Evolutionary conservation across 2,113 vertebrate genomes (phyloP), one percentile per base, ranked within the genome.

Genomic region (Dipodomys spectabilis): DNA sequence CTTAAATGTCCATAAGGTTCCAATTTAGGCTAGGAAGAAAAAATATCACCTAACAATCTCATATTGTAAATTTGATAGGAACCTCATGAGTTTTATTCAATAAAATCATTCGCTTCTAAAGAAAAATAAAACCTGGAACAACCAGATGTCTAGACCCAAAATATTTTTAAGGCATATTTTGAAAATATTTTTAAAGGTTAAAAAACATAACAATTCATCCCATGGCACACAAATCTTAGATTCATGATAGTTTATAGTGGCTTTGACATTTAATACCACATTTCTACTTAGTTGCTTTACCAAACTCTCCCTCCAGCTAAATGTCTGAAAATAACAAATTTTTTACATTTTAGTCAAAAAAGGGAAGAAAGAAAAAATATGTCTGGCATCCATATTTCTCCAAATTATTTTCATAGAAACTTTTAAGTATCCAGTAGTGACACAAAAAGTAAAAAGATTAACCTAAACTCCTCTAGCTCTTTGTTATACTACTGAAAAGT

Each of bases 1-100:
- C 81, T 96, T 97, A 96, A 97, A 83, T 93, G 75, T 88, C 90
- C 97, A 97, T 97, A 97, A 96, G 95, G 95, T 97, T 98, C 82
- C 92, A 98, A 97, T 97, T 98, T 97, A 90, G 64, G 0, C 0
- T 92, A 89, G 13, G 28, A 94, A 93, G 9, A 30, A 68, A 71
- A 20, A 93, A 44, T 65, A 96, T 86, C 72, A 96, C 44, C 32
- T 57, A 95, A 49, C 85, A 93, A 93, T 91, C 78, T 79, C 80
- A 92, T 78, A 82, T 82, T 75, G 32, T 89, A 94, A 86, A 89
- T 94, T 75, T 84, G 67, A 92, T 73, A 93, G 73, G 78, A 84
- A 91, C 88, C 23, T 75, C 60, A 28, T 68, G 72, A 87, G 57
- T 94, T 94, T 89, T 87, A 90, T 65, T 88, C 73, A 91, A 71